phyloP scores from a whole-genome alignment of 2,888 invertebrate species.

The Dryadula phaetusa region DNA sequence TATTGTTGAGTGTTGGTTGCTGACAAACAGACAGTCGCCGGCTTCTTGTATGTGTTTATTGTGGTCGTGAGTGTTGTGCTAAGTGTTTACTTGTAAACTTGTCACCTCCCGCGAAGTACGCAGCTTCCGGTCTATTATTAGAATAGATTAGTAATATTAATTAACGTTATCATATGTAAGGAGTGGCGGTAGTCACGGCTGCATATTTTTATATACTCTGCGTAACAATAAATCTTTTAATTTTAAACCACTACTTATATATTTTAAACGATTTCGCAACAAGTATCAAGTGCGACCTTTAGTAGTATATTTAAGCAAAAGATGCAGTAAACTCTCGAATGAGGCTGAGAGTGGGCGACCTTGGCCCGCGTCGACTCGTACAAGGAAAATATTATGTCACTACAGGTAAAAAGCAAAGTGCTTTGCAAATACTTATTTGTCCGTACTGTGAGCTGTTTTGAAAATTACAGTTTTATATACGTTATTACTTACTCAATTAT shows the following conservation, averaged over 20 bases:
- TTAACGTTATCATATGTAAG: no score
- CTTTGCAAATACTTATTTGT: neutral
- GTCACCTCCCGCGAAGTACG: slow-evolving; percentile 4
- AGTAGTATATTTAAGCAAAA: slow-evolving; percentile 24
- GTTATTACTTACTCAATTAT: neutral
- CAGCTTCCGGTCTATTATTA: neutral
- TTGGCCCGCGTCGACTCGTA: slow-evolving; percentile 34
- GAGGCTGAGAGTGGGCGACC: slow-evolving; percentile 35
- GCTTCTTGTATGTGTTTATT: slow-evolving; percentile 10
- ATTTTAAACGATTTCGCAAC: slow-evolving; percentile 1
- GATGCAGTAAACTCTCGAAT: slow-evolving; percentile 38
- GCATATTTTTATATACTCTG: neutral
- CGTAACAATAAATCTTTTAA: neutral
- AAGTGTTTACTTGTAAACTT: neutral
- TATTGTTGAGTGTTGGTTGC: neutral
- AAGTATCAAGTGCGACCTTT: slow-evolving; percentile 19
- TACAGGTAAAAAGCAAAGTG: slow-evolving; percentile 22
- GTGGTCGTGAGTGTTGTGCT: neutral
- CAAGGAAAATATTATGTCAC: slow-evolving; percentile 41
- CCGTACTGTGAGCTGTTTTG: neutral
- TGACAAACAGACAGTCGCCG: neutral
- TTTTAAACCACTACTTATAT: neutral
- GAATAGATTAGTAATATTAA: no score
- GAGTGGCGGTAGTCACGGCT: no score
- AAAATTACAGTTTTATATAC: neutral